These are phyloP conservation scores for Oriolus oriolus DNA, from an alignment of 2,113 vertebrate genomes.

Conservation along the genomic window DNA sequence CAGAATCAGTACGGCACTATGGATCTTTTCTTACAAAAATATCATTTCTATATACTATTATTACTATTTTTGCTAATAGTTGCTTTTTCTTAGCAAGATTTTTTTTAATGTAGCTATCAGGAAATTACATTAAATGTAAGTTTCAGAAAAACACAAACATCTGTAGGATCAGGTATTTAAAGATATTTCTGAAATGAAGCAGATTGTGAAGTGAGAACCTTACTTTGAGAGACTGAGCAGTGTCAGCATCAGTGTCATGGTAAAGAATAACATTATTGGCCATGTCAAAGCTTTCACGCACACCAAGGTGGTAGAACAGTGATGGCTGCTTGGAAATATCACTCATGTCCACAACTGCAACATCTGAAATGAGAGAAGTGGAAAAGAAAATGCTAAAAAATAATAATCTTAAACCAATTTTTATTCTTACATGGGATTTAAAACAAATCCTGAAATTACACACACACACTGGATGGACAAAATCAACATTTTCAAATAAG, in stretches of 20 bases:
- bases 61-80: background rate
- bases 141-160: background rate
- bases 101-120: background rate
- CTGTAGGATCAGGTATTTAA: background rate
- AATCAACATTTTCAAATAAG: background rate
- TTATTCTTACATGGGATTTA: background rate
- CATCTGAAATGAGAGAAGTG: slow-evolving; percentile 75
- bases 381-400: background rate
- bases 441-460: background rate
- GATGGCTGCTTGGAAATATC: slow-evolving; percentile 89
- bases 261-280: slow-evolving; percentile 95
- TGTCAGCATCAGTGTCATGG: slow-evolving; percentile 86
- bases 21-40: background rate
- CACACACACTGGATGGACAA: background rate
- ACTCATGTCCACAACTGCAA: slow-evolving; percentile 95
- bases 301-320: slow-evolving; percentile 92
- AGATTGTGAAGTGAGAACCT: background rate
- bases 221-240: slow-evolving; percentile 91
- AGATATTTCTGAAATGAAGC: background rate
- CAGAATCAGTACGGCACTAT: background rate
- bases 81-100: background rate
- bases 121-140: background rate
- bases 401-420: background rate
- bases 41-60: background rate
- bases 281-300: slow-evolving; percentile 95